These are phyloP conservation scores for Pipistrellus pipistrellus DNA, from an alignment of 2,797 vertebrate genomes.

Conservation along the genomic window DNA sequence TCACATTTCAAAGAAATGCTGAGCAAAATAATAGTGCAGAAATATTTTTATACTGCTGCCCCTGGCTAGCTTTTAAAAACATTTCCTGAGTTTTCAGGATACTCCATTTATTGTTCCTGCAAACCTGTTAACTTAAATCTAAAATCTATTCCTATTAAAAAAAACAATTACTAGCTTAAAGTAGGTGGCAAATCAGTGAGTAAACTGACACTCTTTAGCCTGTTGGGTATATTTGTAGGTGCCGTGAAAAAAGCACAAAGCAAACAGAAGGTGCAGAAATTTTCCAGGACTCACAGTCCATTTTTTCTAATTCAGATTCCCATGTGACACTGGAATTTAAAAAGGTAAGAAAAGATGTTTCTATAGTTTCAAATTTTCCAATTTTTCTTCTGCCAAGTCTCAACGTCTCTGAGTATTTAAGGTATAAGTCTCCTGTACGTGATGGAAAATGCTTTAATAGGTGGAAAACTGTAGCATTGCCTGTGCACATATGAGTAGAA, in stretches of 20 bases:
- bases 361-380: slow-evolving; percentile 51
- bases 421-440: not conserved
- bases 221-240: not conserved
- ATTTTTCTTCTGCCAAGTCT: slow-evolving; percentile 67
- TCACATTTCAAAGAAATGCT: slow-evolving; percentile 48
- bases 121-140: slow-evolving; percentile 33
- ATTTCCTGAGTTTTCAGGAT: not conserved
- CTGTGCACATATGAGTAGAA: not conserved
- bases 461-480: not conserved
- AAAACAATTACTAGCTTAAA: not conserved
- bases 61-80: not conserved
- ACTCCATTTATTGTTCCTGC: slow-evolving; percentile 38
- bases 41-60: slow-evolving; percentile 23
- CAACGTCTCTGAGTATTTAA: slow-evolving; percentile 36
- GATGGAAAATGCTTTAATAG: not conserved
- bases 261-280: not conserved
- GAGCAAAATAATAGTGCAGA: slow-evolving; percentile 17
- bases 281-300: slow-evolving; percentile 10
- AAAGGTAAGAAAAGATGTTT: slow-evolving; percentile 26
- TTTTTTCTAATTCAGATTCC: slow-evolving; percentile 31
- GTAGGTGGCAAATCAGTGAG: not conserved
- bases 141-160: not conserved
- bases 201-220: not conserved
- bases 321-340: slow-evolving; percentile 61
- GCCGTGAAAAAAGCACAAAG: not conserved